A percentile compares a stretch with the other conserved stretches of the same genome.
phyloP scores from a whole-genome alignment of 2,797 vertebrate genomes.

The Thripadectes ignobilis region DNA sequence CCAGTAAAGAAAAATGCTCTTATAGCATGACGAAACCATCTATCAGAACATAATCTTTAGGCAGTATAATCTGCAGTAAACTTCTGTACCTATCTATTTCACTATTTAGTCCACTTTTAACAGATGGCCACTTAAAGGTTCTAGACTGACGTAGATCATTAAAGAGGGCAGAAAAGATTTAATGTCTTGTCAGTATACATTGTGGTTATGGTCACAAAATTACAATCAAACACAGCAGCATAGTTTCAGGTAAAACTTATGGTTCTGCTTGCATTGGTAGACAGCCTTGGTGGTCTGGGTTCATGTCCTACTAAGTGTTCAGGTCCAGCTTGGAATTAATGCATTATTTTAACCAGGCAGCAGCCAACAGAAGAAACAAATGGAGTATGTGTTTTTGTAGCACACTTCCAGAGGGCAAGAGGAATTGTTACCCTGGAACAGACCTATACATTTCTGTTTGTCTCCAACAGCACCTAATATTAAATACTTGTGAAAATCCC shows the following conservation, averaged over 20 bases:
- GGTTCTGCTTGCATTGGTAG: background rate
- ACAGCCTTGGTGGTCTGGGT: background rate
- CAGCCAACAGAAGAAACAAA: conserved; percentile 1
- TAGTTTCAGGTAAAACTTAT: background rate
- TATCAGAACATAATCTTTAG: background rate
- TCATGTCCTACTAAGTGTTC: background rate
- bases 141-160: background rate
- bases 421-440: background rate
- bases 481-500: background rate
- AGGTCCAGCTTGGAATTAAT: background rate
- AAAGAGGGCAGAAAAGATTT: background rate
- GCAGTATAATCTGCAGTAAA: background rate
- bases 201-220: background rate
- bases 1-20: background rate
- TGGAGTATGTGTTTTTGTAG: background rate
- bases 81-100: background rate
- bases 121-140: background rate
- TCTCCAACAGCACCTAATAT: background rate
- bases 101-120: background rate
- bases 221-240: background rate
- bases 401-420: background rate
- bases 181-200: background rate
- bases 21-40: background rate
- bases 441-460: background rate
- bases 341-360: background rate